Base-by-base conservation (phyloP, 64 coral and sea anemone species). In the Porites lutea region DNA sequence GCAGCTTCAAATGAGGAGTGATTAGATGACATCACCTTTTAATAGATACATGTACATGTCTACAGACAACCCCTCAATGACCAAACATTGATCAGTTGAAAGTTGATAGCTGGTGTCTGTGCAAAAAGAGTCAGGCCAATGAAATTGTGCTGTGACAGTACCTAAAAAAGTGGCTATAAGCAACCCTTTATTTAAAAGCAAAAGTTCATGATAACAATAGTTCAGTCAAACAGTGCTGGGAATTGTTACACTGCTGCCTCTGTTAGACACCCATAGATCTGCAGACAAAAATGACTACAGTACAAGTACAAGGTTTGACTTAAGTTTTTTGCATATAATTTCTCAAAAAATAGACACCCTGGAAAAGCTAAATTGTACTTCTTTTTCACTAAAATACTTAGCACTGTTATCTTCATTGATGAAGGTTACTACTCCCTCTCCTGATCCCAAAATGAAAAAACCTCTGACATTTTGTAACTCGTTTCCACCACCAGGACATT, bases 291-390 rank as follows among this genome's bases (percentile, higher is more conserved):
- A 68, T 14, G 65, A 68, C 65, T 68, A 68, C n/a, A 68, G 65
- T 68, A 68, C 65, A 68, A 68, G 65, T 68, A 68, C 65, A 68
- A 68, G 65, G 14, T 68, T 68, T 68, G 65, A 68, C 65, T 68
- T 15, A 68, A 68, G 65, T 68, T 68, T 68, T 68, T 68, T 68
- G 65, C 65, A 6, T 21, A 68, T 68, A 68, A 68, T 68, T 68
- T 68, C 65, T 68, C 65, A 68, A 68, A 68, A 37, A 68, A 68
- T 5, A 68, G 65, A 68, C 65, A 68, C 65, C 22, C 65, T 21
- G 65, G 65, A 68, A 68, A 68, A 68, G 65, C 65, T 68, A 68
- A 68, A 68, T 68, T 68, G 65, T 68, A 68, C 65, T 68, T 68
- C 18, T 67, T 68, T 68, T 68, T 68, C 65, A 68, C 65, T 68